Percentiles rank a stretch among this genome's conserved stretches.
Evolutionary conservation across 1,140 invertebrate genomes (phyloP).

Genomic region (Saccostrea cuccullata): DNA sequence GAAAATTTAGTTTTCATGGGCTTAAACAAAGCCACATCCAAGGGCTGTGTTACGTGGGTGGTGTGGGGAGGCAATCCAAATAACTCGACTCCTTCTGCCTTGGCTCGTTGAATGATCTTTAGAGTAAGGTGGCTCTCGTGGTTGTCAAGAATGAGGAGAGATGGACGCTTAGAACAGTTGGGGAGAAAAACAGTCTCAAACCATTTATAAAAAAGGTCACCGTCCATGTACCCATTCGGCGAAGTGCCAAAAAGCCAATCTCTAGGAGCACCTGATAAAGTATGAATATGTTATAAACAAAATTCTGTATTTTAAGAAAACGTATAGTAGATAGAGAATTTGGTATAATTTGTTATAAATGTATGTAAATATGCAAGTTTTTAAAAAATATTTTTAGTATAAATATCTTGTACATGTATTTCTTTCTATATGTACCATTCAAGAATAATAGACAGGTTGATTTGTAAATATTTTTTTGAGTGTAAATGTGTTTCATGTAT

Average conservation of each 20-base stretch:
- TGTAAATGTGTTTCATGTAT: neutral
- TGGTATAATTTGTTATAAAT: too few species aligned
- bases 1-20: too few species aligned
- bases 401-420: neutral
- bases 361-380: too few species aligned
- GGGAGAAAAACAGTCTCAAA: too few species aligned
- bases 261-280: neutral
- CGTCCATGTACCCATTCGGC: conserved; percentile 20
- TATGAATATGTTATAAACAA: too few species aligned
- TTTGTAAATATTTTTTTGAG: neutral
- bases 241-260: neutral
- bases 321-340: too few species aligned
- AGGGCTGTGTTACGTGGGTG: conserved; percentile 35
- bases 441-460: neutral
- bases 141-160: conserved; percentile 33
- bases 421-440: neutral
- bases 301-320: too few species aligned
- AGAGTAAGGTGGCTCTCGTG: conserved; percentile 34
- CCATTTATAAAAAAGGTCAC: conserved; percentile 16
- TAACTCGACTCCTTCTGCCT: neutral
- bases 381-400: too few species aligned
- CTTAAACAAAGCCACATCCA: neutral
- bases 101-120: neutral
- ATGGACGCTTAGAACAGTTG: neutral
- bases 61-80: conserved; percentile 27